Conservation (phyloP, 2,888 invertebrate genomes). For the Abrostola tripartita region DNA sequence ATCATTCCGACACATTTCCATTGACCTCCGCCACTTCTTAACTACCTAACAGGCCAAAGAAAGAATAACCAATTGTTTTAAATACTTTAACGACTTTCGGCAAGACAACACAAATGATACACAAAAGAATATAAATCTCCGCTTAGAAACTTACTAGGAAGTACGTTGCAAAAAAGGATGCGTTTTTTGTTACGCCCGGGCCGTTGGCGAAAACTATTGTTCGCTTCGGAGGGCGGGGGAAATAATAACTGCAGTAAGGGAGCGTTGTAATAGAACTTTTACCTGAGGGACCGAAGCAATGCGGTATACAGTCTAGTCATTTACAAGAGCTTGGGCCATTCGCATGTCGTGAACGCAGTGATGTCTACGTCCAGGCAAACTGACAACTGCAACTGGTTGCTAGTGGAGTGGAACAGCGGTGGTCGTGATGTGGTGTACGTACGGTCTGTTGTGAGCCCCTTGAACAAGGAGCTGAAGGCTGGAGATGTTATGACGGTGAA, state of each 20-base stretch:
- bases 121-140: constrained; percentile 64
- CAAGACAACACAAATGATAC: constrained; percentile 52
- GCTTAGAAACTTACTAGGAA: constrained; percentile 78
- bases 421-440: constrained; percentile 63
- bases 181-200: constrained; percentile 71
- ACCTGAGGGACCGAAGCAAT: constrained; percentile 71
- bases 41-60: constrained; percentile 3
- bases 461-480: constrained; percentile 54
- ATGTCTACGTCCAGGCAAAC: constrained; percentile 61
- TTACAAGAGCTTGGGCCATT: constrained; percentile 27
- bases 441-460: constrained; percentile 58
- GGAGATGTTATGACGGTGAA: constrained; percentile 61
- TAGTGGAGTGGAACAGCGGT: constrained; percentile 72
- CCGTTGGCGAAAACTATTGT: constrained; percentile 81
- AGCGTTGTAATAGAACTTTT: constrained; percentile 80
- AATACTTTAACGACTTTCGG: constrained; percentile 54
- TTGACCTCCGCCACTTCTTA: neutral
- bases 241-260: constrained; percentile 80
- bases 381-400: constrained; percentile 75
- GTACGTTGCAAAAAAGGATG: constrained; percentile 80
- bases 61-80: constrained; percentile 54
- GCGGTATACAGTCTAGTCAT: constrained; percentile 50
- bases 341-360: constrained; percentile 25
- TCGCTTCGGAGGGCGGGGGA: constrained; percentile 72
- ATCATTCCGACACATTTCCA: neutral